A percentile compares a stretch with the other conserved stretches of the same genome.
phyloP scores from a whole-genome alignment of 2,888 invertebrate species.

The Rosalia funebris region DNA sequence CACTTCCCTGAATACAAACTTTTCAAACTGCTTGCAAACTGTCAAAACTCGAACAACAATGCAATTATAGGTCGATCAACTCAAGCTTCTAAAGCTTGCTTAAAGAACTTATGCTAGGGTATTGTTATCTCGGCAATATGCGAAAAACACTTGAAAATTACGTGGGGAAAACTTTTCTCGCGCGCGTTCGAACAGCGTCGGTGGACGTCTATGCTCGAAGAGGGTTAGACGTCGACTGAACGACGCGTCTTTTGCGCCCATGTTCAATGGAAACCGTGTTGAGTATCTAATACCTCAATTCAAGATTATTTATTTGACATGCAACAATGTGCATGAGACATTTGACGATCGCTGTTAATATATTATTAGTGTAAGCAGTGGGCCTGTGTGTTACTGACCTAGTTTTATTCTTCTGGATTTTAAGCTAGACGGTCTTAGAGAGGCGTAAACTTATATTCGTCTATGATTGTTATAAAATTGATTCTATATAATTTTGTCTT shows the following conservation, averaged over 20 bases:
- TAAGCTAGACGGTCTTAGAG: too few species aligned
- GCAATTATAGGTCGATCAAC: too few species aligned
- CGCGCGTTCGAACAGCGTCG: constrained; percentile 10
- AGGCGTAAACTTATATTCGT: too few species aligned
- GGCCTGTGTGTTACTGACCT: background rate
- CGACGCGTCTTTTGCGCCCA: constrained; percentile 26
- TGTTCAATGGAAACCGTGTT: constrained; percentile 18
- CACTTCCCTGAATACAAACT: background rate
- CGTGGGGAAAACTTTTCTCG: constrained; percentile 1
- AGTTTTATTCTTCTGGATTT: background rate
- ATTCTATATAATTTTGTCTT: too few species aligned
- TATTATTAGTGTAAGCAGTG: background rate
- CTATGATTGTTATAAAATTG: too few species aligned
- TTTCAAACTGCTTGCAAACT: constrained; percentile 1
- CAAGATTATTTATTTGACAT: constrained; percentile 2
- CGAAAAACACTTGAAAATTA: background rate
- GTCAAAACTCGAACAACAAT: too few species aligned
- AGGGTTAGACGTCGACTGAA: constrained; percentile 33
- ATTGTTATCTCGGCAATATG: too few species aligned
- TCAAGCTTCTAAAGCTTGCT: too few species aligned
- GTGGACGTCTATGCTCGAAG: constrained; percentile 25
- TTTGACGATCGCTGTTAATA: background rate
- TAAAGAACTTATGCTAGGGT: too few species aligned
- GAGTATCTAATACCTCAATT: constrained; percentile 18
- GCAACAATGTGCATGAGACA: too few species aligned